Conservation (phyloP, 1,140 invertebrate genomes). For the Lucilia sericata region DNA sequence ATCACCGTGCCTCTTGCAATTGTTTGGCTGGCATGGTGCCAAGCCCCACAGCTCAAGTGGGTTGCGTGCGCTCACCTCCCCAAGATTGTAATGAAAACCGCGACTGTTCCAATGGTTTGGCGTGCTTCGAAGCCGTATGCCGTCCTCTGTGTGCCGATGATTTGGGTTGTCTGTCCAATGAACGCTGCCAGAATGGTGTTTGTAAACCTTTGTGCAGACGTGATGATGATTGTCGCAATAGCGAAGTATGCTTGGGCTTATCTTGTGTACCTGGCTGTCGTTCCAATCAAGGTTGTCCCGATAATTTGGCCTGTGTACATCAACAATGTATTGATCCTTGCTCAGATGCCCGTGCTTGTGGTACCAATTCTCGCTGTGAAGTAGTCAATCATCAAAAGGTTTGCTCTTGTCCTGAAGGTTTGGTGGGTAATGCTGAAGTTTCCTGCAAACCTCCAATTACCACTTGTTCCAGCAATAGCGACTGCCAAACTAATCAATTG, state of each 20-base stretch:
- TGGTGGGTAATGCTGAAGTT: constrained; percentile 80
- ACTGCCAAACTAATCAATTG: constrained; percentile 76
- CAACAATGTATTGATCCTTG: constrained; percentile 86
- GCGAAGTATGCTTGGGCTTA: constrained; percentile 86
- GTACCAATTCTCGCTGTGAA: constrained; percentile 82
- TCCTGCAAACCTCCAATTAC: constrained; percentile 78
- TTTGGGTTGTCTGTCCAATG: constrained; percentile 82
- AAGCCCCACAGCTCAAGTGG: constrained; percentile 85
- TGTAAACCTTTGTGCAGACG: constrained; percentile 80
- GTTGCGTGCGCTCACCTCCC: constrained; percentile 82
- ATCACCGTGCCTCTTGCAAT: constrained; percentile 85
- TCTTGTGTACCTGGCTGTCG: constrained; percentile 84
- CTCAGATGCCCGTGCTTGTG: constrained; percentile 81
- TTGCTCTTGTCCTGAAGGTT: constrained; percentile 79
- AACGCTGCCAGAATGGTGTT: constrained; percentile 78
- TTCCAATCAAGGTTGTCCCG: constrained; percentile 80
- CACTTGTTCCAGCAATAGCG: constrained; percentile 73
- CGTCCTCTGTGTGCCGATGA: constrained; percentile 81
- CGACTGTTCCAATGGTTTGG: constrained; percentile 77
- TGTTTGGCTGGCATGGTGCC: constrained; percentile 83
- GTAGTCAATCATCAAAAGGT: constrained; percentile 77
- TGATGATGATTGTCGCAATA: constrained; percentile 84
- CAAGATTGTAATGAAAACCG: constrained; percentile 78
- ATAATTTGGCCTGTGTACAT: constrained; percentile 80
- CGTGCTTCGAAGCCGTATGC: constrained; percentile 80